These are phyloP conservation scores for Epinotia demarniana DNA, from an alignment of 2,888 invertebrate genomes.

Conservation along the genomic window DNA sequence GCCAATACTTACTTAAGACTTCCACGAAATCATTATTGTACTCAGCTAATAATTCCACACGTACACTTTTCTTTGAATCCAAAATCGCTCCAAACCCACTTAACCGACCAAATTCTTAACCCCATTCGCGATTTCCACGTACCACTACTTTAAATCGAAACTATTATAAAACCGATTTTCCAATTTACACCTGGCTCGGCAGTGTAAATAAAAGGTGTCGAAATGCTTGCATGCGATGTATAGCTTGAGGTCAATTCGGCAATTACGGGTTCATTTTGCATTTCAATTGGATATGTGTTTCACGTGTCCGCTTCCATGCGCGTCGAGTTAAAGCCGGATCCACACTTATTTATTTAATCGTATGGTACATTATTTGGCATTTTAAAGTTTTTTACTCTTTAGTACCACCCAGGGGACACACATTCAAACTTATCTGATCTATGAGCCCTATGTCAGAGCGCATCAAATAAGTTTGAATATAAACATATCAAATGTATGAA, in stretches of 20 bases:
- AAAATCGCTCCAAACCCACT: not conserved
- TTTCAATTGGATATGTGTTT: not conserved
- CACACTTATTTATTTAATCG: too few relatives aligned
- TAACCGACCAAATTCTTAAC: not conserved
- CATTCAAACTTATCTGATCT: too few relatives aligned
- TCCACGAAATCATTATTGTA: not conserved
- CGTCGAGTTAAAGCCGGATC: too few relatives aligned
- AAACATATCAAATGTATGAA: too few relatives aligned
- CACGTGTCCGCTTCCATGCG: too few relatives aligned
- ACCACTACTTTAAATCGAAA: slow-evolving; percentile 3
- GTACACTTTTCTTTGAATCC: not conserved
- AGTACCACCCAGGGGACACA: too few relatives aligned
- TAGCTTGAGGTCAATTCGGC: slow-evolving; percentile 1
- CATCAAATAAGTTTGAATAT: too few relatives aligned
- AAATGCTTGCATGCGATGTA: slow-evolving; percentile 23
- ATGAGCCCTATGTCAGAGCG: too few relatives aligned
- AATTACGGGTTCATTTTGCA: not conserved
- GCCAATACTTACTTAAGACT: not conserved
- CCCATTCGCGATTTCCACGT: not conserved
- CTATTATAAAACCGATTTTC: slow-evolving; percentile 25
- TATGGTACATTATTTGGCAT: too few relatives aligned
- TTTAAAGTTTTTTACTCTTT: too few relatives aligned
- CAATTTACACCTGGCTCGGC: slow-evolving; percentile 33
- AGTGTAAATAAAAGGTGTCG: slow-evolving; percentile 42
- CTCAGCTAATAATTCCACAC: not conserved